Conservation (phyloP, 2,113 vertebrate species). For the Sinocyclocheilus anshuiensis region DNA sequence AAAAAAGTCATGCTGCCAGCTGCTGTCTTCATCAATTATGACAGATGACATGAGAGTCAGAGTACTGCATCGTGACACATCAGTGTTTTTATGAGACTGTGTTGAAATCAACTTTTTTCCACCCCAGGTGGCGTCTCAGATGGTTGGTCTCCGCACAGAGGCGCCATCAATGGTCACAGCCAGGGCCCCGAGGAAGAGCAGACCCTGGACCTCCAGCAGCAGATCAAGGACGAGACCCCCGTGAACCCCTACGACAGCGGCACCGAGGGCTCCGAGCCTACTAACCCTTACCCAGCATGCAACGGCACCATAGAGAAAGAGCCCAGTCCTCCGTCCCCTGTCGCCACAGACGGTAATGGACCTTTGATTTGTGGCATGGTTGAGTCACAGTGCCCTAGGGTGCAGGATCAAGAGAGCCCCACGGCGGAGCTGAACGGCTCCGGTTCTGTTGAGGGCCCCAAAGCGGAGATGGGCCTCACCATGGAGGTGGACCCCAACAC, state of each 20-base stretch:
- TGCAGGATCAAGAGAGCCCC: slow-evolving; percentile 33
- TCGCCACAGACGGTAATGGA: slow-evolving; percentile 56
- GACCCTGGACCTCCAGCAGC: slow-evolving; percentile 66
- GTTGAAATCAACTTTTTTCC: not conserved
- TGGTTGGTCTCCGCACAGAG: slow-evolving; percentile 43
- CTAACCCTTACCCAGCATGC: slow-evolving; percentile 59
- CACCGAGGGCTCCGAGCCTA: slow-evolving; percentile 49
- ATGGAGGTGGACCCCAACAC: slow-evolving; percentile 39
- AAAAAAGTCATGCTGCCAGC: slow-evolving; percentile 8
- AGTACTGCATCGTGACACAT: not conserved
- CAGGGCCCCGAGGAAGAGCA: slow-evolving; percentile 64
- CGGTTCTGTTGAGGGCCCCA: slow-evolving; percentile 60
- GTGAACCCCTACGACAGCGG: slow-evolving; percentile 80
- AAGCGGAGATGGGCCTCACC: slow-evolving; percentile 36
- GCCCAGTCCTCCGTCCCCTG: slow-evolving; percentile 20
- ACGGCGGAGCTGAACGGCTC: slow-evolving; percentile 50
- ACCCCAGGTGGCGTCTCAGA: slow-evolving; percentile 35
- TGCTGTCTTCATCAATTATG: slow-evolving; percentile 8
- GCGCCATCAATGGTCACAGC: slow-evolving; percentile 72
- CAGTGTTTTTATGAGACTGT: not conserved
- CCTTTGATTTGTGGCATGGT: slow-evolving; percentile 55
- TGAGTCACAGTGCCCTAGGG: slow-evolving; percentile 50
- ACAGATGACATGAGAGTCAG: not conserved
- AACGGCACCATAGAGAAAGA: slow-evolving; percentile 47
- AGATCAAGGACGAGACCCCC: slow-evolving; percentile 73